A percentile compares a stretch with the other conserved stretches of the same genome.
These are phyloP conservation scores for Furnarius figulus DNA, from an alignment of 2,113 vertebrate species.

Conservation along the genomic window DNA sequence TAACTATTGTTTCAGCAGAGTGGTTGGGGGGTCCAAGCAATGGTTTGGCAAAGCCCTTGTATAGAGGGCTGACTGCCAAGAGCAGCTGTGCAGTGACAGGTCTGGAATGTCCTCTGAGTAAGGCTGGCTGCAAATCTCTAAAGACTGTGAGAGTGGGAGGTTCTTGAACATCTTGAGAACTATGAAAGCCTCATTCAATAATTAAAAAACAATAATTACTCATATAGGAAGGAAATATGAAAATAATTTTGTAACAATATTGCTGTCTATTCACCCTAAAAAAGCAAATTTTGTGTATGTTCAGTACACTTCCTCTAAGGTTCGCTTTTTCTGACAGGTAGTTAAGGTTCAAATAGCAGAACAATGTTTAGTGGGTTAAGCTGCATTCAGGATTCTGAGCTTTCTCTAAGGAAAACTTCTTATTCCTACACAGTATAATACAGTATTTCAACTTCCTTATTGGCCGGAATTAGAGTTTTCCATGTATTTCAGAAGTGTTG, in stretches of 20 bases:
- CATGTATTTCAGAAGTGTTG: neutral
- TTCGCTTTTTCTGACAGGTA: neutral
- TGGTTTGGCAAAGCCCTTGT: neutral
- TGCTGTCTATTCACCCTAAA: constrained; percentile 60
- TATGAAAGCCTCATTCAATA: constrained; percentile 52
- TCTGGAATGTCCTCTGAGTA: constrained; percentile 61
- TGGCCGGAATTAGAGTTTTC: neutral
- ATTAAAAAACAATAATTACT: constrained; percentile 61
- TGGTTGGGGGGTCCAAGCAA: neutral
- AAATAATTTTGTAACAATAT: constrained; percentile 56
- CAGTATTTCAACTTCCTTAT: neutral
- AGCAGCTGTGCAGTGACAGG: constrained; percentile 34
- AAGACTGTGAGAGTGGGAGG: neutral
- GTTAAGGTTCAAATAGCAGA: neutral
- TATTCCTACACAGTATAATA: neutral
- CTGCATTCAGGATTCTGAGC: neutral
- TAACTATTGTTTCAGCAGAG: neutral
- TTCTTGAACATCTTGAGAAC: constrained; percentile 43
- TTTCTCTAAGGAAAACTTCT: neutral
- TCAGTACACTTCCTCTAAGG: constrained; percentile 47
- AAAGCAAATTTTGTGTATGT: constrained; percentile 52
- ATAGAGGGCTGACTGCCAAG: constrained; percentile 14
- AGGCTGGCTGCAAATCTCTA: constrained; percentile 24
- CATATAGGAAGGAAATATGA: constrained; percentile 60
- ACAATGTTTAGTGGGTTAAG: neutral